phyloP scores from a whole-genome alignment of 2,113 vertebrate species.

The Apeltes quadracus region DNA sequence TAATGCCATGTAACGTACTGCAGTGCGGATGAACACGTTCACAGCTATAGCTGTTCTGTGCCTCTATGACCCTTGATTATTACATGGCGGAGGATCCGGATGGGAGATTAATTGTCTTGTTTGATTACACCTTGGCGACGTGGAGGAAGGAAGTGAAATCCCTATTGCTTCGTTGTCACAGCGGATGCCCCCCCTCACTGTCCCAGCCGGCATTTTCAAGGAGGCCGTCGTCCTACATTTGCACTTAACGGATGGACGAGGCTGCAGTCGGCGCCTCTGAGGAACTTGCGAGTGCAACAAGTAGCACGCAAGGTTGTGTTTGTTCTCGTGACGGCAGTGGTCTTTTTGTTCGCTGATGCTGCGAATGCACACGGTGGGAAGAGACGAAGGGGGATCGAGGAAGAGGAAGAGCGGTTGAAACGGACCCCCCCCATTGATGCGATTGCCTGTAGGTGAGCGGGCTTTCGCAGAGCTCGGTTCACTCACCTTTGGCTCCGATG shows the following conservation, averaged over 20 bases:
- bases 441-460: conserved; percentile 65
- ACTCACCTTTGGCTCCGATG: conserved; percentile 2
- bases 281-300: neutral
- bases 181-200: conserved; percentile 44
- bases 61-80: conserved; percentile 53
- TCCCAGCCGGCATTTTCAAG: conserved; percentile 55
- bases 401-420: conserved; percentile 19
- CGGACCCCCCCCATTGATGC: conserved; percentile 41
- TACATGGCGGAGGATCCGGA: conserved; percentile 11
- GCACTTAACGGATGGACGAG: conserved; percentile 53
- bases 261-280: conserved; percentile 54
- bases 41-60: conserved; percentile 2
- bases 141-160: conserved; percentile 52
- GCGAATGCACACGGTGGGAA: conserved; percentile 21
- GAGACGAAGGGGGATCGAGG: conserved; percentile 4
- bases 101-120: conserved; percentile 66
- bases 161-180: conserved; percentile 46
- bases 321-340: conserved; percentile 16
- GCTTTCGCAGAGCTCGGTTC: conserved; percentile 21
- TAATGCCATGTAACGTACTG: conserved; percentile 21
- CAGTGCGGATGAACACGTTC: conserved; percentile 28
- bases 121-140: conserved; percentile 72
- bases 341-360: conserved; percentile 41
- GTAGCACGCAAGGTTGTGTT: conserved; percentile 15
- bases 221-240: conserved; percentile 39